phyloP scores from a whole-genome alignment of 2,113 vertebrate species.

The Scopus umbretta region DNA sequence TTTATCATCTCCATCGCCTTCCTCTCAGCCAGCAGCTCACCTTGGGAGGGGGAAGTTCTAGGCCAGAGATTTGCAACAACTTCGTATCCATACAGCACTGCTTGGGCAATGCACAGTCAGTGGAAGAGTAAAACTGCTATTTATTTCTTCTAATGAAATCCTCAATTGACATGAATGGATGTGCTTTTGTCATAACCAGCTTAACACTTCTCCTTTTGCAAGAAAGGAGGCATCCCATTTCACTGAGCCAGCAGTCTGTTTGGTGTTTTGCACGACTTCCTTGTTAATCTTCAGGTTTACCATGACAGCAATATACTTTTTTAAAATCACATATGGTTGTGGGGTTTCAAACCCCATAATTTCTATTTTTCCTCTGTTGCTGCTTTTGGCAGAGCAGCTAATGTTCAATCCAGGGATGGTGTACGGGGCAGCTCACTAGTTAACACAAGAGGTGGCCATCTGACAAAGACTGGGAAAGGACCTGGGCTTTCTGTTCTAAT shows the following conservation, averaged over 20 bases:
- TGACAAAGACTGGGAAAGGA: conserved; percentile 24
- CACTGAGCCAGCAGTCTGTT: not conserved
- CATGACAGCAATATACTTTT: not conserved
- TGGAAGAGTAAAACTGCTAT: not conserved
- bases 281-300: not conserved
- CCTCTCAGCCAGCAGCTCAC: not conserved
- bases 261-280: not conserved
- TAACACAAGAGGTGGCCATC: not conserved
- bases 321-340: not conserved
- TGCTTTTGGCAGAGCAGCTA: not conserved
- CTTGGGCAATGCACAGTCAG: not conserved
- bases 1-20: not conserved
- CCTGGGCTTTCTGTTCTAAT: conserved; percentile 9
- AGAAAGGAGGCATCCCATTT: not conserved
- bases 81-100: not conserved
- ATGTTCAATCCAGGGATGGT: not conserved
- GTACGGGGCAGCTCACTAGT: not conserved
- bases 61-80: not conserved
- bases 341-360: not conserved
- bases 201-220: not conserved
- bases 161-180: not conserved
- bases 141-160: not conserved
- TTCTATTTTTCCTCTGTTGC: not conserved
- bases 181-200: not conserved
- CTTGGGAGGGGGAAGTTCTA: not conserved